These are phyloP conservation scores for Bufotes viridis DNA, from an alignment of 2,797 vertebrate species.

Conservation along the genomic window DNA sequence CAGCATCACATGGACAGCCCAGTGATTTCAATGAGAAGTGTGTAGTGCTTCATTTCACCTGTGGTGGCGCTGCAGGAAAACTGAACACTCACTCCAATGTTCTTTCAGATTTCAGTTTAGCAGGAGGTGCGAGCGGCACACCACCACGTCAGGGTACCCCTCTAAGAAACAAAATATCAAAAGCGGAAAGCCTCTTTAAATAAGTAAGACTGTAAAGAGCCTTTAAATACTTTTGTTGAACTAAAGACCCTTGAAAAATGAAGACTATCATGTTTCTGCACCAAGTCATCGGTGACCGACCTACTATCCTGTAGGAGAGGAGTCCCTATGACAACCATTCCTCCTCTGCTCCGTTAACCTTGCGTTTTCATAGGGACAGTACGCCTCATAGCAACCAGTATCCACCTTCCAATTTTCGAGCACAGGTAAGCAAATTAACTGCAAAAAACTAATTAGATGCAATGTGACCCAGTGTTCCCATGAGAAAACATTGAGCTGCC, in stretches of 20 bases:
- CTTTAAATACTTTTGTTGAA: background rate
- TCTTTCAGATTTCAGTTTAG: background rate
- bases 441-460: background rate
- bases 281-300: background rate
- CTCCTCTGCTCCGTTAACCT: background rate
- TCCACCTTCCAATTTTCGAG: background rate
- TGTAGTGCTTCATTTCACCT: background rate
- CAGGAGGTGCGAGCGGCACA: background rate
- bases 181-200: too few species aligned
- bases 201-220: background rate
- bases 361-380: background rate
- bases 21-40: background rate
- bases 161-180: too few species aligned
- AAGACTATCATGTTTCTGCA: background rate
- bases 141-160: background rate
- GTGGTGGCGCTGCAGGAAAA: background rate
- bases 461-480: background rate
- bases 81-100: background rate
- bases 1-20: background rate
- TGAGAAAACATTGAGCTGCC: background rate
- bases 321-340: constrained; percentile 1
- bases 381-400: background rate
- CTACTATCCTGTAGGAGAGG: background rate
- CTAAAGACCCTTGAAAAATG: background rate
- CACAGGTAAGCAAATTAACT: background rate